phyloP scores from a whole-genome alignment of 2,888 invertebrate species.

The Portevinia maculata region DNA sequence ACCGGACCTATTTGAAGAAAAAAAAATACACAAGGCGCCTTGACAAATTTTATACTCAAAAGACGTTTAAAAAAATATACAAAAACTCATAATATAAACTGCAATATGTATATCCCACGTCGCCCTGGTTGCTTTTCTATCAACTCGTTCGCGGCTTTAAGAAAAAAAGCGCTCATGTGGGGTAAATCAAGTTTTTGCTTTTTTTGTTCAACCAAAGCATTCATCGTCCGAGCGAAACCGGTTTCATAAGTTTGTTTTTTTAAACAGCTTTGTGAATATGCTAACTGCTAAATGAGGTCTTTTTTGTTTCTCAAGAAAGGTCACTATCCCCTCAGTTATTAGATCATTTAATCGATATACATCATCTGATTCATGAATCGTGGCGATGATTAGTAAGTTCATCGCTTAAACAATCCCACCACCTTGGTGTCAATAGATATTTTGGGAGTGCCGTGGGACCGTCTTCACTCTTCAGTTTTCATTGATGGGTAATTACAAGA shows the following conservation, averaged over 20 bases:
- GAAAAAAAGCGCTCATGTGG: constrained; percentile 52
- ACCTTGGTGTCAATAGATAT: constrained; percentile 47
- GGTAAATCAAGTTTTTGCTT: constrained; percentile 62
- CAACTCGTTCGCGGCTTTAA: constrained; percentile 11
- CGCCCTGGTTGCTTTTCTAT: constrained; percentile 3
- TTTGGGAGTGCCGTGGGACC: constrained; percentile 4
- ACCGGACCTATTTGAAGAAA: constrained; percentile 55
- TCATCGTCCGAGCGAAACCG: constrained; percentile 47
- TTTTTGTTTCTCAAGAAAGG: constrained; percentile 47
- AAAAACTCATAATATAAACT: constrained; percentile 28
- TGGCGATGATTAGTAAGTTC: constrained; percentile 21
- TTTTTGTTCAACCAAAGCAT: constrained; percentile 8
- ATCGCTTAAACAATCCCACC: constrained; percentile 3
- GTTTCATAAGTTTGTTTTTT: constrained; percentile 41
- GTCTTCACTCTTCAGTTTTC: not conserved
- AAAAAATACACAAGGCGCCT: constrained; percentile 15
- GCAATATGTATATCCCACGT: constrained; percentile 32
- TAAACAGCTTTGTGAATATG: constrained; percentile 49
- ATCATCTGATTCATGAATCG: constrained; percentile 41
- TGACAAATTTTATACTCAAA: constrained; percentile 44
- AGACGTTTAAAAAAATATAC: constrained; percentile 37
- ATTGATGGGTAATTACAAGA: constrained; percentile 17
- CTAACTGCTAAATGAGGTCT: constrained; percentile 20
- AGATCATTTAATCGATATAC: constrained; percentile 63
- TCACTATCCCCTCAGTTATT: constrained; percentile 70